Evolutionary conservation across 2,113 vertebrate genomes (phyloP), one percentile per base, ranked within the genome.

Genomic region (Corythornis madagascariensis): DNA sequence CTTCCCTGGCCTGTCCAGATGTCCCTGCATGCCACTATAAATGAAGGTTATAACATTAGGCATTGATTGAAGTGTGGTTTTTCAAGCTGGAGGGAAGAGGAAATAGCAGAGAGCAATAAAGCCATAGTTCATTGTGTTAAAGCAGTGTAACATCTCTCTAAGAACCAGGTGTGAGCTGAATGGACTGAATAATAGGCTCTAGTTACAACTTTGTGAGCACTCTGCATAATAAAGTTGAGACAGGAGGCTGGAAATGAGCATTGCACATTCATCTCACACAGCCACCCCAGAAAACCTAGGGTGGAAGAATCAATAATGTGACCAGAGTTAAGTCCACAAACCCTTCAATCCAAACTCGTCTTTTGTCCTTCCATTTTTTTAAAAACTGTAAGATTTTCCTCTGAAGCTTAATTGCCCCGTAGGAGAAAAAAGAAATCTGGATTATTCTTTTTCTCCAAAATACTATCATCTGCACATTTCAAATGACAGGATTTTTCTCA

Each of bases 11-110:
- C 91, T 52, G 53, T 57, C 86, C 97, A 98, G 94, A 96, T 98
- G 97, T 97, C 96, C 95, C 83, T 95, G 83, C 94, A 95, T 88
- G 95, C 83, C 91, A 70, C 82, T 56, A 75, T 94, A 95, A 97
- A 96, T 69, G 55, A 95, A 95, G 94, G 96, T 97, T 95, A 95
- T 88, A 93, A 95, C 93, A 96, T 95, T 94, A 96, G 75, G 94
- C 94, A 97, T 67, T 96, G 92, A 97, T 57, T 97, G 93, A 96
- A 97, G 93, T 86, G 88, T 33, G 78, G 86, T 92, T 98, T 98
- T 94, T 88, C 95, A 91, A 89, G 88, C 94, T 86, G 63, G 93
- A 91, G 89, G 91, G 94, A 95, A 95, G 81, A 97, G 92, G 92
- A 97, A 97, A 91, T 75, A 92, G 90, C n/a, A 11, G 78, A 93